phyloP scores from a whole-genome alignment of 2,888 invertebrate genomes.

The Tenthredo distinguenda region DNA sequence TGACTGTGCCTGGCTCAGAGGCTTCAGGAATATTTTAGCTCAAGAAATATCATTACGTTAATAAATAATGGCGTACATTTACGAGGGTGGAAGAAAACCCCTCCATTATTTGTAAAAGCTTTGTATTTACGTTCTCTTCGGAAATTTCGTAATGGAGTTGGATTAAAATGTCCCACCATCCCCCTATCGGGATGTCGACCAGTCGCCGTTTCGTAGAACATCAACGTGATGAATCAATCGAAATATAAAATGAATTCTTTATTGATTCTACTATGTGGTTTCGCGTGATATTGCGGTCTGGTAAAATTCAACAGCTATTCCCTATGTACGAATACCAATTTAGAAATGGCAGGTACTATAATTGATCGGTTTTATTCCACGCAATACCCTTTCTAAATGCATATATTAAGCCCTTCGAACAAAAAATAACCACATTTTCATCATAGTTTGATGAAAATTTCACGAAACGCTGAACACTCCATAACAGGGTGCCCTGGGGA shows the following conservation, averaged over 20 bases:
- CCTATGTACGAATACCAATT: not conserved
- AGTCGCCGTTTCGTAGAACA: not conserved
- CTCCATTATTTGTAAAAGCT: conserved; percentile 1
- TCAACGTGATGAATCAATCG: not conserved
- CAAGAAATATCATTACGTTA: not conserved
- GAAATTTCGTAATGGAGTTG: not conserved
- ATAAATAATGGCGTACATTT: conserved; percentile 1
- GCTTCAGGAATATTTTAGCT: not conserved
- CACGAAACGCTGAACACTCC: not conserved
- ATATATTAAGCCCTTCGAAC: not conserved
- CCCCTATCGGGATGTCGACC: not conserved
- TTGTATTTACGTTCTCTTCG: not conserved
- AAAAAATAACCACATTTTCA: not conserved
- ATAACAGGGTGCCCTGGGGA: not conserved
- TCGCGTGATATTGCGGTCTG: not conserved
- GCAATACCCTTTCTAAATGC: not conserved
- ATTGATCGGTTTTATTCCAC: not conserved
- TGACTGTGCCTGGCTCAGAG: not conserved
- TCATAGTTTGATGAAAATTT: not conserved
- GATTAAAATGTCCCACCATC: not conserved
- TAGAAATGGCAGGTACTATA: not conserved
- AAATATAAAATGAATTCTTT: not conserved
- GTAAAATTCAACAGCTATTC: not conserved
- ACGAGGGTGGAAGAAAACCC: not conserved
- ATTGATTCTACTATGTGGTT: not conserved